Evolutionary conservation across 2,888 invertebrate species (phyloP).

Genomic region (Hanleya hanleyi): DNA sequence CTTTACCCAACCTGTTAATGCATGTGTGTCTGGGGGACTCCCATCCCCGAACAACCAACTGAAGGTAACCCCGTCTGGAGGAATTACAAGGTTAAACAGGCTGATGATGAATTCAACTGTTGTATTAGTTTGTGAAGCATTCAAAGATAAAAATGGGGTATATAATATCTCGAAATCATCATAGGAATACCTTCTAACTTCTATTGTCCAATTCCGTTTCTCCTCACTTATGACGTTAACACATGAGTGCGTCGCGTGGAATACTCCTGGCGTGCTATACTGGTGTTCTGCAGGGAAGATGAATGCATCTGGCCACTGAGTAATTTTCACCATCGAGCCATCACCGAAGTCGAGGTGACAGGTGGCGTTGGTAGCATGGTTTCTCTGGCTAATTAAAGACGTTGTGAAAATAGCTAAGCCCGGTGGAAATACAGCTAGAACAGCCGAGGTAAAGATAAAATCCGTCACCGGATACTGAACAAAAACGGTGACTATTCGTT

Average conservation of each 20-base stretch:
- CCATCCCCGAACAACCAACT: slow-evolving; percentile 29
- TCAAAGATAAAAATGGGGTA: not conserved
- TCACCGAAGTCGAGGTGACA: not conserved
- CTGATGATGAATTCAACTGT: slow-evolving; percentile 12
- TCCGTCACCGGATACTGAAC: not conserved
- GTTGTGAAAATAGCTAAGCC: not conserved
- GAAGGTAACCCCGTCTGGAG: slow-evolving; percentile 17
- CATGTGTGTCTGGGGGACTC: not conserved
- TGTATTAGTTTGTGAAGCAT: not conserved
- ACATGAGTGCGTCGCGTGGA: not conserved
- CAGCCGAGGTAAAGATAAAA: not conserved
- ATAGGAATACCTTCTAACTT: not conserved
- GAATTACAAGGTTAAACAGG: slow-evolving; percentile 20
- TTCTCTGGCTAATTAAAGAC: no score
- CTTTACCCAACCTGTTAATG: not conserved
- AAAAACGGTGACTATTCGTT: not conserved
- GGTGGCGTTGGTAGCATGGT: not conserved
- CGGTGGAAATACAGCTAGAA: not conserved
- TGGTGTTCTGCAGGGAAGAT: not conserved
- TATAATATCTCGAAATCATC: not conserved
- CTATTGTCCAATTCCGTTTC: not conserved
- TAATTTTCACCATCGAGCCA: not conserved
- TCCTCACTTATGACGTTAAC: not conserved
- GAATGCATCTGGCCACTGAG: not conserved
- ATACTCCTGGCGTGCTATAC: not conserved